Conservation (phyloP, 2,113 vertebrate genomes). For the Nibea albiflora region DNA sequence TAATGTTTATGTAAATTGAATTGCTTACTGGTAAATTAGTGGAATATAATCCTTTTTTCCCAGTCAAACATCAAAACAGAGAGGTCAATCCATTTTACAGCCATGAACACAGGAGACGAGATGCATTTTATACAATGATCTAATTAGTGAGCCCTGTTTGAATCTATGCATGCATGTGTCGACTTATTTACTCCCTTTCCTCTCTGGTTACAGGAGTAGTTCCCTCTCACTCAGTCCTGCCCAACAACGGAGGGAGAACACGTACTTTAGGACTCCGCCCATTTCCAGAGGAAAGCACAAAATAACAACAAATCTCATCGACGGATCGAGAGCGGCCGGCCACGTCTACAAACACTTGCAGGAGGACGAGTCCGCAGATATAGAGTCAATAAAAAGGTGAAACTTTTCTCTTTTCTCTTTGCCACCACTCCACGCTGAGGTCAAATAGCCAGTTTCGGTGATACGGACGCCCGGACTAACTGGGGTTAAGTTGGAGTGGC, state of each 20-base stretch:
- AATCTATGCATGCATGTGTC: not conserved
- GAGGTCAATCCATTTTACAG: slow-evolving; percentile 44
- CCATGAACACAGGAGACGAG: slow-evolving; percentile 21
- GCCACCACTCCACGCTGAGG: not conserved
- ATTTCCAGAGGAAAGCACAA: slow-evolving; percentile 88
- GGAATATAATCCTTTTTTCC: not conserved
- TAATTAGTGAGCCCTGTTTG: not conserved
- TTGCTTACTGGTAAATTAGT: slow-evolving; percentile 30
- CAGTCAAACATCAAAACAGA: slow-evolving; percentile 8
- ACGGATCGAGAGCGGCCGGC: slow-evolving; percentile 79
- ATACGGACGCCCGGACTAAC: slow-evolving; percentile 35
- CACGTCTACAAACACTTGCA: slow-evolving; percentile 93
- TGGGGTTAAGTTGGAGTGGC: slow-evolving; percentile 63
- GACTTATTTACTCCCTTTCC: slow-evolving; percentile 1
- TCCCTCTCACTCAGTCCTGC: slow-evolving; percentile 92
- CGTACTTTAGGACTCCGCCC: slow-evolving; percentile 90
- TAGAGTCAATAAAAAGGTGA: slow-evolving; percentile 90
- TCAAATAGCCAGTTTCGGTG: slow-evolving; percentile 28
- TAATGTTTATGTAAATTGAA: slow-evolving; percentile 25
- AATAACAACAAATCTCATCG: slow-evolving; percentile 78
- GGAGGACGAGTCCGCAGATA: slow-evolving; percentile 90
- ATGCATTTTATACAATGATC: slow-evolving; percentile 24
- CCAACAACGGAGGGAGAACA: slow-evolving; percentile 86
- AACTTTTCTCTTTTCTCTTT: slow-evolving; percentile 27
- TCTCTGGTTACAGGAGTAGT: slow-evolving; percentile 84